Percentiles rank a stretch among this genome's conserved stretches.
These are phyloP conservation scores for Limosa lapponica DNA, from an alignment of 2,797 vertebrate genomes.

Conservation along the genomic window DNA sequence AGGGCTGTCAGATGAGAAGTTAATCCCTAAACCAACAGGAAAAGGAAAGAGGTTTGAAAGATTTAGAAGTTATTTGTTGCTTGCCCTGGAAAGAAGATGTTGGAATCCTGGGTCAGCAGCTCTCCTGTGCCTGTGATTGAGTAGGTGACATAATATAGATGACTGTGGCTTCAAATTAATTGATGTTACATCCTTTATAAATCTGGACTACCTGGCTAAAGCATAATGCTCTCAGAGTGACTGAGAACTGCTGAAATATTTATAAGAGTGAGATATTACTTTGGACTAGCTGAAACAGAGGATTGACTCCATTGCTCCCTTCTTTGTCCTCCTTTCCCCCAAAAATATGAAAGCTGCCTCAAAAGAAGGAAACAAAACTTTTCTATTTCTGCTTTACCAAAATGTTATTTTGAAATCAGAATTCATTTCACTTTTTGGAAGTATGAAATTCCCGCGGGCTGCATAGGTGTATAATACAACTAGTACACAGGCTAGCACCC, in stretches of 20 bases:
- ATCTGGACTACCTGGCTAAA: conserved; percentile 26
- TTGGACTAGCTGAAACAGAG: conserved; percentile 1
- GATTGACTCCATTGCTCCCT: background rate
- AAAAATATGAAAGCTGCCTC: background rate
- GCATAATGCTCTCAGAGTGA: background rate
- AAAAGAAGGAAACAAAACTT: background rate
- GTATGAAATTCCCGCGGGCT: background rate
- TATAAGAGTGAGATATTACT: conserved; percentile 37
- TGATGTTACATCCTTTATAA: conserved; percentile 32
- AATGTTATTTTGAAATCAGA: background rate
- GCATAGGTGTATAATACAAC: background rate
- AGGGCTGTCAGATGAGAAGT: background rate
- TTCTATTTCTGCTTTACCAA: background rate
- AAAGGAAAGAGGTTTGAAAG: conserved; percentile 14
- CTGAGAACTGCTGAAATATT: conserved; percentile 50
- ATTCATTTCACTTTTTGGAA: background rate
- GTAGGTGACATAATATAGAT: conserved; percentile 28
- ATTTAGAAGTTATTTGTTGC: conserved; percentile 25
- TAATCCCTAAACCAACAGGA: background rate
- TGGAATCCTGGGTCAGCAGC: background rate
- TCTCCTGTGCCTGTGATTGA: conserved; percentile 11
- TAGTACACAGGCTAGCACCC: background rate
- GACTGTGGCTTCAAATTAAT: conserved; percentile 38
- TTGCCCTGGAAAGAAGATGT: conserved; percentile 5
- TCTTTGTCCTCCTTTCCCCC: background rate